phyloP scores from a whole-genome alignment of 2,113 vertebrate species.

The Sinosuthora webbiana region DNA sequence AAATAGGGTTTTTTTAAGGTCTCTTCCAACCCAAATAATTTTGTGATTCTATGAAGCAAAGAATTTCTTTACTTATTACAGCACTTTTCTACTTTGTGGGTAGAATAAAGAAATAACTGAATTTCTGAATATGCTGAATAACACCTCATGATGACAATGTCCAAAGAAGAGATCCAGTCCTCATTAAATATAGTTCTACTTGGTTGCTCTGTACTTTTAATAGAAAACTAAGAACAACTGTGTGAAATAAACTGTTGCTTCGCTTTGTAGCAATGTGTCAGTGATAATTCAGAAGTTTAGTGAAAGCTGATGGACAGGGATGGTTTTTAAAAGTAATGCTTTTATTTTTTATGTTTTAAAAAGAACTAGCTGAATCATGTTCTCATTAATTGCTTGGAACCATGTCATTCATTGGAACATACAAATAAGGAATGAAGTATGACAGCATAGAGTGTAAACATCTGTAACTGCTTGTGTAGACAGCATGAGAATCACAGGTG shows the following conservation, averaged over 20 bases:
- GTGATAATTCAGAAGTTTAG: constrained; percentile 44
- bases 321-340: not conserved
- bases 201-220: constrained; percentile 54
- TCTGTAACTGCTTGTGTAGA: constrained; percentile 11
- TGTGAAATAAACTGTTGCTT: constrained; percentile 26
- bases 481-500: not conserved
- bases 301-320: not conserved
- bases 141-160: constrained; percentile 35
- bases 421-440: not conserved
- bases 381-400: constrained; percentile 14
- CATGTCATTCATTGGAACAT: not conserved
- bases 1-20: not conserved
- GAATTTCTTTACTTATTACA: not conserved
- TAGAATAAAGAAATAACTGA: constrained; percentile 14
- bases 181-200: constrained; percentile 62
- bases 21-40: not conserved
- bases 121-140: not conserved
- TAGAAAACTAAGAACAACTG: constrained; percentile 44
- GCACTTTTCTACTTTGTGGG: not conserved
- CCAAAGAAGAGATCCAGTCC: constrained; percentile 44
- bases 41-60: not conserved
- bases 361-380: not conserved
- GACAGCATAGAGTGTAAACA: not conserved
- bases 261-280: constrained; percentile 23
- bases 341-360: constrained; percentile 12